Evolutionary conservation across 2,113 vertebrate genomes (phyloP).

Genomic region (Rhinoderma darwinii): DNA sequence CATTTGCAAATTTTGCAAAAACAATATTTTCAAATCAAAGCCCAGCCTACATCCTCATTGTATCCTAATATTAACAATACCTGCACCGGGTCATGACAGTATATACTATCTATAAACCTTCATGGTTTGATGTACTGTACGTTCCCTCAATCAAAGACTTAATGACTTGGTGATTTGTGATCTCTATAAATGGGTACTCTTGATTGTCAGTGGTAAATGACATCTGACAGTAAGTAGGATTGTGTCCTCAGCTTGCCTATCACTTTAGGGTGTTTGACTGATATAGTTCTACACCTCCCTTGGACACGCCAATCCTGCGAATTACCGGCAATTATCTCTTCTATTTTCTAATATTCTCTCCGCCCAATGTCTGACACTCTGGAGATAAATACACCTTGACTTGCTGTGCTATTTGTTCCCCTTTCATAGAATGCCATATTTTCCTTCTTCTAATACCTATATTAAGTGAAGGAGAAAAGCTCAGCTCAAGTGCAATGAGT

Average conservation of each 20-base stretch:
- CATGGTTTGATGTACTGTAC: neutral
- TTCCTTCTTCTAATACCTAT: neutral
- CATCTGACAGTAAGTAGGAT: neutral
- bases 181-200: neutral
- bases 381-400: neutral
- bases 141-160: neutral
- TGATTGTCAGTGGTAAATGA: neutral
- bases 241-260: neutral
- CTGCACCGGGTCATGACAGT: neutral
- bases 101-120: neutral
- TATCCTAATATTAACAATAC: neutral
- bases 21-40: neutral
- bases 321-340: conserved; percentile 24
- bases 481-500: too few species aligned
- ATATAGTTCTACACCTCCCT: conserved; percentile 23
- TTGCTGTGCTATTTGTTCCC: neutral
- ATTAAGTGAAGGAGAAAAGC: too few species aligned
- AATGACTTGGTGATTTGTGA: neutral
- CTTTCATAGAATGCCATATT: neutral
- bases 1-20: neutral
- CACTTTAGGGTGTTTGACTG: neutral
- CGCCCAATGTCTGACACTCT: conserved; percentile 10
- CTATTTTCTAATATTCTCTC: conserved; percentile 2
- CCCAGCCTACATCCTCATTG: neutral
- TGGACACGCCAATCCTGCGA: conserved; percentile 5